Conservation (phyloP, 2,113 vertebrate species). For the Scortum barcoo region DNA sequence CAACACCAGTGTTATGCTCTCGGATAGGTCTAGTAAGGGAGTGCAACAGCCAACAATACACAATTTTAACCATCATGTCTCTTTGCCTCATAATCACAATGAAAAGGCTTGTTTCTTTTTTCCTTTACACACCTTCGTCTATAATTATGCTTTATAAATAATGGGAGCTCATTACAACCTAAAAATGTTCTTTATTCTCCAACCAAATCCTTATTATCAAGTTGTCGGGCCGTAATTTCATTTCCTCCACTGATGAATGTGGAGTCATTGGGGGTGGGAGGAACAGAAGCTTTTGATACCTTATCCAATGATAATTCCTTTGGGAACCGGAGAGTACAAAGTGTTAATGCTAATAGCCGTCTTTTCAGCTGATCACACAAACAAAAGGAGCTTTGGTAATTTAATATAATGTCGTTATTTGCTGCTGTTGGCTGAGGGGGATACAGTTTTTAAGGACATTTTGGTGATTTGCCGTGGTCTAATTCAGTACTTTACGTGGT, state of each 20-base stretch:
- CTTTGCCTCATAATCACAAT: constrained; percentile 13
- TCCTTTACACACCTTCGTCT: constrained; percentile 40
- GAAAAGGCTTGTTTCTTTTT: constrained; percentile 22
- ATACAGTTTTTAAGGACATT: constrained; percentile 16
- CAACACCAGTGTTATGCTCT: constrained; percentile 16
- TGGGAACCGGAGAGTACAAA: constrained; percentile 60
- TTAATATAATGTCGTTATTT: constrained; percentile 35
- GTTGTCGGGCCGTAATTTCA: constrained; percentile 74
- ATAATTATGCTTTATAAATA: constrained; percentile 69
- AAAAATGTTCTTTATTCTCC: constrained; percentile 70
- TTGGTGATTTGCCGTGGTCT: constrained; percentile 14
- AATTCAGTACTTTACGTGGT: constrained; percentile 8
- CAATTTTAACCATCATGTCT: constrained; percentile 24
- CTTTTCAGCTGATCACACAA: constrained; percentile 66
- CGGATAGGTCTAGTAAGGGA: constrained; percentile 17
- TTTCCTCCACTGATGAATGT: constrained; percentile 80
- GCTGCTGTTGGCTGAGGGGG: constrained; percentile 21
- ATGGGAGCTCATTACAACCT: constrained; percentile 63
- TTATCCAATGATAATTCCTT: constrained; percentile 68
- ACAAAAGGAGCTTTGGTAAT: constrained; percentile 48
- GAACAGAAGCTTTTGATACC: constrained; percentile 70
- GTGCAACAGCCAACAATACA: constrained; percentile 22
- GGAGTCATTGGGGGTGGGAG: constrained; percentile 61
- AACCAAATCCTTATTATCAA: constrained; percentile 77
- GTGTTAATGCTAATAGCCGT: constrained; percentile 62